Evolutionary conservation across 2,888 invertebrate genomes (phyloP).

Genomic region (Scaptomyza tumidula): DNA sequence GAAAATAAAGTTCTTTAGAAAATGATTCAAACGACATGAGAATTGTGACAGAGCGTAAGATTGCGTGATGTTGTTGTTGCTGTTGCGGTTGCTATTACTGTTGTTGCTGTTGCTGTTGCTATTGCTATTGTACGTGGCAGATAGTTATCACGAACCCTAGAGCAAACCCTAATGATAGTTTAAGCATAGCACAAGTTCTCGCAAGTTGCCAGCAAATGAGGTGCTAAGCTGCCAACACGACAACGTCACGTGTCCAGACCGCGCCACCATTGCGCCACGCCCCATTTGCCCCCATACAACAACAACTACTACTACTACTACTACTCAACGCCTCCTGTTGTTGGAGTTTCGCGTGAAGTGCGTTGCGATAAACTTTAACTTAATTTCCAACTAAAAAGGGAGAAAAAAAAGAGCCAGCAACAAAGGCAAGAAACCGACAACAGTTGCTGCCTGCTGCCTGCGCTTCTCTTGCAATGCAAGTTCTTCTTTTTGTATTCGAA

Average conservation of each 20-base stretch:
- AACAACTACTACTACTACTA: no score
- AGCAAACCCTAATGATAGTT: slow-evolving; percentile 50
- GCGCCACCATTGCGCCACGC: slow-evolving; percentile 45
- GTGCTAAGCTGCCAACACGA: slow-evolving; percentile 67
- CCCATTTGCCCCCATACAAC: not conserved
- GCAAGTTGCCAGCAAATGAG: slow-evolving; percentile 58
- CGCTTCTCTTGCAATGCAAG: not conserved
- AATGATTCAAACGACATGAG: slow-evolving; percentile 41
- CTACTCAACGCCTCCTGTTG: not conserved
- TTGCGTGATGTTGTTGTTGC: slow-evolving; percentile 50
- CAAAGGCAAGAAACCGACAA: slow-evolving; percentile 13
- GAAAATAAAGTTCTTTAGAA: slow-evolving; percentile 40
- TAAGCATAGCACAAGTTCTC: slow-evolving; percentile 12
- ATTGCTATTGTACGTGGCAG: slow-evolving; percentile 35
- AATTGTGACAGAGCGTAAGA: slow-evolving; percentile 61
- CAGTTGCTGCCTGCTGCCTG: slow-evolving; percentile 11
- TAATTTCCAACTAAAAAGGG: slow-evolving; percentile 59
- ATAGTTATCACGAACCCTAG: slow-evolving; percentile 40
- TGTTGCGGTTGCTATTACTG: not conserved
- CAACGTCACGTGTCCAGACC: slow-evolving; percentile 53
- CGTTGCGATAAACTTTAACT: slow-evolving; percentile 66
- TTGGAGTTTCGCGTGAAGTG: slow-evolving; percentile 58
- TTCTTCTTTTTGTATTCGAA: slow-evolving; percentile 12
- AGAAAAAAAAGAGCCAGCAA: slow-evolving; percentile 24
- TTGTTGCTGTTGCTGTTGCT: not conserved